Percentiles rank a stretch among this genome's conserved stretches.
Evolutionary conservation across 35 echinoderm and acorn worm genomes (phyloP).

Genomic region (Ophioderma brevispina): DNA sequence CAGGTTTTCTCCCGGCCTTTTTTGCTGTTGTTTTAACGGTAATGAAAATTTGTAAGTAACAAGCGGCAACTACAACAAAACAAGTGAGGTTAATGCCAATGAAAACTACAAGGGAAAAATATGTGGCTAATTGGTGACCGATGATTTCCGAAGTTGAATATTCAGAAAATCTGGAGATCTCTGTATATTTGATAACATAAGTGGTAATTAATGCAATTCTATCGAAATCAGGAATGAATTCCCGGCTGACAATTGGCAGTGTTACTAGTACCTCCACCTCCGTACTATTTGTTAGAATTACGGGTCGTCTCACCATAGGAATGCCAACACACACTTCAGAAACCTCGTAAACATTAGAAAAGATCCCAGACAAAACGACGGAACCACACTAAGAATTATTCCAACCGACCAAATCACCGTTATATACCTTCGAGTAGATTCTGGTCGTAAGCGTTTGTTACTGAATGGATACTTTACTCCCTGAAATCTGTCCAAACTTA

Average conservation of each 20-base stretch:
- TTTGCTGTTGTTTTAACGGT: neutral
- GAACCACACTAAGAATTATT: neutral
- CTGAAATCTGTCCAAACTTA: neutral
- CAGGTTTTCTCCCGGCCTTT: neutral
- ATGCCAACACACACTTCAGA: neutral
- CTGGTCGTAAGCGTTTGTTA: neutral
- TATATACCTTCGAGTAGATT: neutral
- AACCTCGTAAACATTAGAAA: neutral
- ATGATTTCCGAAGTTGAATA: neutral
- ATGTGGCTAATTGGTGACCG: neutral
- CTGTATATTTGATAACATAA: neutral
- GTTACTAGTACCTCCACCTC: no score
- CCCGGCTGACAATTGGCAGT: neutral
- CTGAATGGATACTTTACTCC: neutral
- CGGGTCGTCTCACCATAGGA: neutral
- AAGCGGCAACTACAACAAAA: neutral
- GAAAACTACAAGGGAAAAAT: neutral
- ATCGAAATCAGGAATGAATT: neutral
- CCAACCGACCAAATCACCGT: neutral
- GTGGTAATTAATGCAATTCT: neutral
- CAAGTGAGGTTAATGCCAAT: neutral
- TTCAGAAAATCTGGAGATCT: neutral
- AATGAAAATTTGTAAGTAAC: neutral
- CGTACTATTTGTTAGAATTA: neutral
- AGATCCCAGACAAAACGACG: neutral